A percentile compares a stretch with the other conserved stretches of the same genome.
phyloP scores from a whole-genome alignment of 2,888 invertebrate genomes.

The Syrphus vitripennis region DNA sequence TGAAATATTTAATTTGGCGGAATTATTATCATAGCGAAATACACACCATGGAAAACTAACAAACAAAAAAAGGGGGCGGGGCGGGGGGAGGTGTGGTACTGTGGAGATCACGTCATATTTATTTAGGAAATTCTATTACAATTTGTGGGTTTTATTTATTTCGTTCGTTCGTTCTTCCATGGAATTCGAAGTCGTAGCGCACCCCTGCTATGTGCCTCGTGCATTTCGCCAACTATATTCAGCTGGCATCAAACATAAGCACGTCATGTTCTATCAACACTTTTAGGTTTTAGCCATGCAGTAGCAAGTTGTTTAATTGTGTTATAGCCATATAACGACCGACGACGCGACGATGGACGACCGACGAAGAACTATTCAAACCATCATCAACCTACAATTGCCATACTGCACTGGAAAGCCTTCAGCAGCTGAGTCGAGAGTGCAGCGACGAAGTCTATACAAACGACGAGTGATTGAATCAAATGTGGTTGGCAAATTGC shows the following conservation, averaged over 20 bases:
- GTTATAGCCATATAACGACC: slow-evolving; percentile 25
- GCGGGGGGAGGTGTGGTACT: background rate
- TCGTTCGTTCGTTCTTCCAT: background rate
- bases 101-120: slow-evolving; percentile 59
- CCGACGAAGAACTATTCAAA: slow-evolving; percentile 4
- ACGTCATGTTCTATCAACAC: slow-evolving; percentile 45
- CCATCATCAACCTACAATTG: background rate
- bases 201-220: too few relatives aligned
- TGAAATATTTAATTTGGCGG: slow-evolving; percentile 58
- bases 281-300: too few relatives aligned
- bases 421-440: background rate
- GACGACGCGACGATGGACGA: slow-evolving; percentile 43
- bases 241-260: slow-evolving; percentile 29
- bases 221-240: slow-evolving; percentile 25
- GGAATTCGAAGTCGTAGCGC: slow-evolving; percentile 3
- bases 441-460: slow-evolving; percentile 2
- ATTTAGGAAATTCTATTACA: slow-evolving; percentile 63
- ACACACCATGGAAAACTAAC: background rate
- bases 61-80: background rate
- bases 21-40: slow-evolving; percentile 50
- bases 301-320: slow-evolving; percentile 44
- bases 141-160: slow-evolving; percentile 26
- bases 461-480: slow-evolving; percentile 60
- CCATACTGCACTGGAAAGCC: background rate
- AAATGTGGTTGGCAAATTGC: slow-evolving; percentile 69